A percentile compares a stretch with the other conserved stretches of the same genome.
Evolutionary conservation across 2,113 vertebrate species (phyloP).

Genomic region (Orthonyx spaldingii): DNA sequence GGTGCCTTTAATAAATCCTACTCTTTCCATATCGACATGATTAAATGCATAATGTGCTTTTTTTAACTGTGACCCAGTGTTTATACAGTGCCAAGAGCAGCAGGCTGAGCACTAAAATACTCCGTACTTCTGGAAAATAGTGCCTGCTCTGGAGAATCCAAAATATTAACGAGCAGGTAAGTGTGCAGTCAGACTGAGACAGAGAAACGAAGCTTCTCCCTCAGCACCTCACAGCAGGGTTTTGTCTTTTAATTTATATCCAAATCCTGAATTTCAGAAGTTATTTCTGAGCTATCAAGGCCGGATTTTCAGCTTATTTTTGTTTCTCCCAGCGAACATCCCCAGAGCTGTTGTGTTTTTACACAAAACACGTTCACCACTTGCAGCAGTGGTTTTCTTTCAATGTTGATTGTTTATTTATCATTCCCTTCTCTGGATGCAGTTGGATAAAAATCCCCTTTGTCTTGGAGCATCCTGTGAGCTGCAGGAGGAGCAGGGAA

Average conservation of each 20-base stretch:
- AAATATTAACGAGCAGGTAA: background rate
- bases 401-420: background rate
- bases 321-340: background rate
- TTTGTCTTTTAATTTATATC: background rate
- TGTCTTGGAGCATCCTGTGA: background rate
- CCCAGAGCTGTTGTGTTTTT: background rate
- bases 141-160: background rate
- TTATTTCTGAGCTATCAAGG: rapidly evolving
- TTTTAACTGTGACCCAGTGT: background rate
- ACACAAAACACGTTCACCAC: background rate
- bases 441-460: background rate
- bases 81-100: background rate
- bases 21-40: background rate
- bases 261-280: background rate
- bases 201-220: background rate
- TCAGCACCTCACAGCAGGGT: too few relatives aligned
- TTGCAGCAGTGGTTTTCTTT: background rate
- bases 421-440: background rate
- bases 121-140: background rate
- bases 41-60: background rate
- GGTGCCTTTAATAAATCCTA: conserved; percentile 7
- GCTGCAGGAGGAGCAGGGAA: background rate
- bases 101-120: background rate
- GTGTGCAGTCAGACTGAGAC: background rate
- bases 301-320: background rate